Conservation (phyloP, 2,888 invertebrate species). For the Sialis lutaria region DNA sequence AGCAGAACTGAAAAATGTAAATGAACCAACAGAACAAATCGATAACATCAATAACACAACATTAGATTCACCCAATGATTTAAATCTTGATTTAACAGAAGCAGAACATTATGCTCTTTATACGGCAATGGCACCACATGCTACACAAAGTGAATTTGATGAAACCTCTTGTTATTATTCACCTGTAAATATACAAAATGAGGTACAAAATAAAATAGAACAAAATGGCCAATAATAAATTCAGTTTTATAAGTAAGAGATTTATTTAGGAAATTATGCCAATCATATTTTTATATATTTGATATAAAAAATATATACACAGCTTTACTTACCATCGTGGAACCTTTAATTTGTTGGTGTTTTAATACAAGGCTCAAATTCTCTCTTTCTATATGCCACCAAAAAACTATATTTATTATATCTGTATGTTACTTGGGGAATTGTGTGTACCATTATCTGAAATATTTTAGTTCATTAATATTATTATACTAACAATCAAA, state of each 20-base stretch:
- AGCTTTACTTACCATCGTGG: constrained; percentile 15
- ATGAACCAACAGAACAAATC: constrained; percentile 65
- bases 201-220: constrained; percentile 11
- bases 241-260: constrained; percentile 4
- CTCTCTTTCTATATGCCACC: no score
- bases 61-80: no score
- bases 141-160: constrained; percentile 75
- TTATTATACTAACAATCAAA: no score
- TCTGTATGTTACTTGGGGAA: no score
- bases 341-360: no score
- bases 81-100: constrained; percentile 56
- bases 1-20: constrained; percentile 5
- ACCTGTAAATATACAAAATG: constrained; percentile 44
- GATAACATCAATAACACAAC: constrained; percentile 18
- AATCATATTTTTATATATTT: background rate
- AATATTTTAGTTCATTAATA: no score
- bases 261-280: background rate
- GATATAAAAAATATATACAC: no score
- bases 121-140: constrained; percentile 70
- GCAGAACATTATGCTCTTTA: constrained; percentile 80
- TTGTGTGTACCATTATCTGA: no score
- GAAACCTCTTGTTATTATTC: constrained; percentile 77
- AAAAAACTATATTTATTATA: no score
- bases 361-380: no score
- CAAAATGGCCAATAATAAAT: constrained; percentile 15